These are phyloP conservation scores for Brachionus asplanchnoidis DNA, from an alignment of 1,140 invertebrate genomes.

Conservation along the genomic window DNA sequence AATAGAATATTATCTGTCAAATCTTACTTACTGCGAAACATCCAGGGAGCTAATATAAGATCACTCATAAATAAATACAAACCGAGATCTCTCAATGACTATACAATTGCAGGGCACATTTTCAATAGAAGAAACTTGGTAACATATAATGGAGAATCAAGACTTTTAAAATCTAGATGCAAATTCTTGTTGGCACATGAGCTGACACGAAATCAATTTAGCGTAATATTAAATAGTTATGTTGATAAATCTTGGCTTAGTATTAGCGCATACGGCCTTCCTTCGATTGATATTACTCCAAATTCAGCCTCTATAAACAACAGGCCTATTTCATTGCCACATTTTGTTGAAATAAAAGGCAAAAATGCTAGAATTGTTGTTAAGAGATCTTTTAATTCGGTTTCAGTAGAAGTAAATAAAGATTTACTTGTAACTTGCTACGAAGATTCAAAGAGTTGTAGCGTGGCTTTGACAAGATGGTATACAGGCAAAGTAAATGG, in stretches of 20 bases:
- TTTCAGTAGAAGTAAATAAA: background rate
- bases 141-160: background rate
- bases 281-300: background rate
- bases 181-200: constrained; percentile 21
- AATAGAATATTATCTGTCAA: background rate
- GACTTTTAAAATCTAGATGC: background rate
- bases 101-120: background rate
- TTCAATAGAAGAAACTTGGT: constrained; percentile 32
- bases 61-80: constrained; percentile 30
- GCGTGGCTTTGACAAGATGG: constrained; percentile 35
- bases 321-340: background rate
- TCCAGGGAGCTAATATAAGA: background rate
- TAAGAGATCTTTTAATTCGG: background rate
- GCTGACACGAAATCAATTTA: constrained; percentile 22
- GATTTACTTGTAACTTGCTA: constrained; percentile 22
- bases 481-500: constrained; percentile 37
- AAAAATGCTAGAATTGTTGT: background rate
- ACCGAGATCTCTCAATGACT: background rate
- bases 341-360: background rate
- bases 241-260: background rate
- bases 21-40: background rate
- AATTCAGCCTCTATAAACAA: background rate
- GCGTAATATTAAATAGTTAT: constrained; percentile 4
- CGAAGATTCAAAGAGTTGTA: constrained; percentile 37
- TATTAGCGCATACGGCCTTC: background rate